These are phyloP conservation scores for Cenopis cana DNA, from an alignment of 2,888 invertebrate genomes.

Conservation along the genomic window DNA sequence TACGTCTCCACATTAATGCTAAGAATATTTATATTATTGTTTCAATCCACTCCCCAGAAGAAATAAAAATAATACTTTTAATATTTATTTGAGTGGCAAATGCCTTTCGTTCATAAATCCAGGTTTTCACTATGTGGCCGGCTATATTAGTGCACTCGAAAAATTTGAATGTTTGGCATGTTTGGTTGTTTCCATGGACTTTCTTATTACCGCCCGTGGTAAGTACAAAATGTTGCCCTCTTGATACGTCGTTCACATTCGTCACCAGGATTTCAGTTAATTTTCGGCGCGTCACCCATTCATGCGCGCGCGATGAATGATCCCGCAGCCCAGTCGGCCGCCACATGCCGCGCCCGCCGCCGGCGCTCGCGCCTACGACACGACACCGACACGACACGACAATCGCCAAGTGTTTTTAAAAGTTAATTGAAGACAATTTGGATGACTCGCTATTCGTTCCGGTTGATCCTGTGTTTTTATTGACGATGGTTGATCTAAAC, in stretches of 20 bases:
- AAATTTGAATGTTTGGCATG: no score
- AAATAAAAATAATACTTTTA: no score
- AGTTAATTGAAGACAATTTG: constrained; percentile 67
- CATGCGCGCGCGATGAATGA: constrained; percentile 72
- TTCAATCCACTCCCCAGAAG: no score
- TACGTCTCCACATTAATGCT: no score
- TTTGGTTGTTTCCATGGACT: no score
- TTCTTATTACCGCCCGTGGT: no score
- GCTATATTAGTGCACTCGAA: no score
- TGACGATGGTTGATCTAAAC: constrained; percentile 37
- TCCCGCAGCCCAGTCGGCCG: constrained; percentile 66
- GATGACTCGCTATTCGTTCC: constrained; percentile 59
- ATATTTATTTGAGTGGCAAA: no score
- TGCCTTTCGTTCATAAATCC: no score
- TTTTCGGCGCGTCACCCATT: constrained; percentile 77
- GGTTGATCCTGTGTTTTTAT: constrained; percentile 37
- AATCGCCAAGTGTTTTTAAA: constrained; percentile 51
- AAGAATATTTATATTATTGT: not conserved
- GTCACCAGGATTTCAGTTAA: constrained; percentile 64
- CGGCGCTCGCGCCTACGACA: constrained; percentile 55
- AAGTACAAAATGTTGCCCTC: no score
- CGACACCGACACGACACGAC: constrained; percentile 54
- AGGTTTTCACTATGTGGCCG: no score
- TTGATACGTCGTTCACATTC: constrained; percentile 13
- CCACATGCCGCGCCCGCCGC: constrained; percentile 74